Evolutionary conservation across 37 sponge, comb jelly and placozoan species (phyloP), one percentile per base, ranked within the genome.

Genomic region (Hormiphora californensis): DNA sequence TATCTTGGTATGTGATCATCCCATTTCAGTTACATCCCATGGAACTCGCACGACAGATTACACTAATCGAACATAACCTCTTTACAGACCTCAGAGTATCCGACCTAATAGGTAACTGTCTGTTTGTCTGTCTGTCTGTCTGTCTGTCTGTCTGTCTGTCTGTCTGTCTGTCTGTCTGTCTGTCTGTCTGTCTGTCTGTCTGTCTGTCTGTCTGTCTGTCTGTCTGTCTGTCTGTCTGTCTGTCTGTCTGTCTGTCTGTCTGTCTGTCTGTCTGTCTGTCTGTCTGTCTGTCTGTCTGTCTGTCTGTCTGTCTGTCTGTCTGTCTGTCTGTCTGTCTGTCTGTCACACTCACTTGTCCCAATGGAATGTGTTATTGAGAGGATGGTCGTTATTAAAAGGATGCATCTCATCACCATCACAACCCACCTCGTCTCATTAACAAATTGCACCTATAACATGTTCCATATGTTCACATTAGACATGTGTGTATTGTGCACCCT

Each of bases 31-130:
- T 65, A 33, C 67, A 65, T 38, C 67, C 67, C 8, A 17, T 65
- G 37, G 67, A 65, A 33, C 67, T 65, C 5, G 67, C 67, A 4
- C 33, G 67, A 32, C 67, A 65, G 67, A 65, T 65, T 19, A 65
- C 67, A 7, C 37, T 65, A 7, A 65, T 65, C 35, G 67, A 65
- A 65, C 67, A 65, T 38, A 65, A 39, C 67, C 35, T 35, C 37
- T 65, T 65, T 33, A 17, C 67, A 7, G 35, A 65, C 4, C 32
- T 65, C 38, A 30, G 37, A 30, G 38, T 65, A 3, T 65, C 15
- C 37, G 67, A 65, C 35, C 32, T 65, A 11, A 65, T 65, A 65
- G 67, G 67, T 65, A 5, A 33, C 38, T 65, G 8, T 49, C 53
- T 49, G 53, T 49, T 15, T 49, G 53, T 49, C 53, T 49, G 53